phyloP scores from a whole-genome alignment of 2,113 vertebrate genomes.

The Platichthys flesus region DNA sequence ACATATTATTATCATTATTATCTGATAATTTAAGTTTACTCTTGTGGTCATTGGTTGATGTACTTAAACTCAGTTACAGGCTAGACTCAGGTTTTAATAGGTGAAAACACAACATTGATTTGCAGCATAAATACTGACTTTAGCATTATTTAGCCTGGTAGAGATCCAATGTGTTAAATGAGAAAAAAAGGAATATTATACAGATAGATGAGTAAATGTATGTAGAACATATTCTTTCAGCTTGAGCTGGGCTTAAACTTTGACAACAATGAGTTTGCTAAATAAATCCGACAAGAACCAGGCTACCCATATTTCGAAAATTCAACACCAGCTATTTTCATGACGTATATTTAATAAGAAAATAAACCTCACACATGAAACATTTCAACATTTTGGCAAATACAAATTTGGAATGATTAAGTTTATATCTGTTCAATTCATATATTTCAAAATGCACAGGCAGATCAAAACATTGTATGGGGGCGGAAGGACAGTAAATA shows the following conservation, averaged over 20 bases:
- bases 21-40: background rate
- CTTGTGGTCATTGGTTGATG: background rate
- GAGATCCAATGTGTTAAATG: too few species aligned
- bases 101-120: background rate
- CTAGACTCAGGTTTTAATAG: background rate
- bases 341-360: background rate
- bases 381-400: background rate
- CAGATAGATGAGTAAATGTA: too few species aligned
- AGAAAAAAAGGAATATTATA: too few species aligned
- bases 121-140: too few species aligned
- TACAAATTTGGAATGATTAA: background rate
- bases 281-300: slow-evolving; percentile 6
- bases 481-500: too few species aligned
- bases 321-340: background rate
- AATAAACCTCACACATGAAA: background rate
- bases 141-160: too few species aligned
- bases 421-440: too few species aligned
- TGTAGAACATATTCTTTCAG: too few species aligned
- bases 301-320: background rate
- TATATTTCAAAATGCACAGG: background rate
- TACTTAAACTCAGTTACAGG: background rate
- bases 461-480: background rate
- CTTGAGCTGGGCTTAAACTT: too few species aligned
- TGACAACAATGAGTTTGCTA: too few species aligned
- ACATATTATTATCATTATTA: background rate